Evolutionary conservation across 2,113 vertebrate genomes (phyloP), one percentile per base, ranked within the genome.

Genomic region (Rhinichthys klamathensis): DNA sequence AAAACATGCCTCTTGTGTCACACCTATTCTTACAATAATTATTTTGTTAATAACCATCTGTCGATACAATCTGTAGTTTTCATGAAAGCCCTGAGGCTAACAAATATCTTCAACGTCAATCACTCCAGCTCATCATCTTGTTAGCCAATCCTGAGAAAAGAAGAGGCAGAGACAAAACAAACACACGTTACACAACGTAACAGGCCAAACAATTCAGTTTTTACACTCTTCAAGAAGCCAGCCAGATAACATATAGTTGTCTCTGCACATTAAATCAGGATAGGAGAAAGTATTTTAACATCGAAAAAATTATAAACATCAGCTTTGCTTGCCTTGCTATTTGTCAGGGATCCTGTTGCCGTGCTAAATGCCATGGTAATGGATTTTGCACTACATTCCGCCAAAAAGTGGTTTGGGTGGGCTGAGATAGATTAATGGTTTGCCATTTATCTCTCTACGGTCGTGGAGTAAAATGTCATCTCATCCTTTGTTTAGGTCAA

Each of bases 341-440:
- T 76, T 54, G 25, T 54, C 74, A 11, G 44, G 11, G 13, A 30
- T 76, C 16, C 25, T 76, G 74, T 46, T 46, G 70, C 32, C 21
- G 32, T 23, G 32, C 46, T 30, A 75, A 75, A 75, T 75, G 44
- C n/a, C 18, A 54, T 54, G 49, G 44, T 76, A 51, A 76, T 76
- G 49, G 74, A 54, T 76, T 76, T 51, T 76, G 25, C 49, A 51
- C 46, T 54, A 49, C 16, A 30, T 76, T 54, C 74, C 6, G 74
- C 49, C 74, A 30, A 76, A 76, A 54, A 54, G 25, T 49, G 74
- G 13, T 76, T 76, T 76, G 25, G 74, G 74, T 30, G 49, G 44
- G 74, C 49, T 76, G 74, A 54, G 44, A 32, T 32, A 54, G 74
- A 76, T 76, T 76, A 54, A 76, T 76, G 74, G 46, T 76, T 76